Conservation (phyloP, 2,797 vertebrate genomes). For the Micropoecilia bifurca region DNA sequence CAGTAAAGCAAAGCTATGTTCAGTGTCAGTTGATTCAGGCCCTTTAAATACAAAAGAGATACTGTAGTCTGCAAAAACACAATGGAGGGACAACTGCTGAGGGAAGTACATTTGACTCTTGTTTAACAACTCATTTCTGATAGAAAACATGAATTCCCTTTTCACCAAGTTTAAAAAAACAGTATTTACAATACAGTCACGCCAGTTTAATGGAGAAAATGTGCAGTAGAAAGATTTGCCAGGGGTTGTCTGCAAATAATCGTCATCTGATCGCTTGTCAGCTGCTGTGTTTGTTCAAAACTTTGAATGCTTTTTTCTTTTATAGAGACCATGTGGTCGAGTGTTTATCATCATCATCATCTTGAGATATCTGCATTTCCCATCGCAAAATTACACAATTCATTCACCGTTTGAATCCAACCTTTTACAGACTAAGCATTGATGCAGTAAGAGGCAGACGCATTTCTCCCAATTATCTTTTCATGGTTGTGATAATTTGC, state of each 20-base stretch:
- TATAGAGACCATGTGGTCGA: background rate
- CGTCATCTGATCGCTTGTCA: constrained; percentile 24
- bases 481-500: background rate
- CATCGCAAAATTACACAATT: background rate
- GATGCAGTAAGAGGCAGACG: background rate
- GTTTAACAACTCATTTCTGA: background rate
- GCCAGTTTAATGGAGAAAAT: constrained; percentile 4
- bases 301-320: constrained; percentile 7
- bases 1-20: constrained; percentile 2
- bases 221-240: constrained; percentile 14
- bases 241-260: constrained; percentile 9
- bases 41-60: constrained; percentile 1
- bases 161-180: background rate
- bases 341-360: background rate
- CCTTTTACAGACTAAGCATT: background rate
- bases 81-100: background rate
- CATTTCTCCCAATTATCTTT: background rate
- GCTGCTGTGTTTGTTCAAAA: constrained; percentile 14
- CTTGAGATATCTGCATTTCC: background rate
- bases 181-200: background rate
- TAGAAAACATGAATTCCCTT: background rate
- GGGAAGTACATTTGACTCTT: background rate
- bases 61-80: constrained; percentile 11
- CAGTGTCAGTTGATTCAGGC: constrained; percentile 14
- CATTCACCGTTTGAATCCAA: constrained; percentile 25